Conservation (phyloP, 2,888 invertebrate species). For the Creontiades dilutus region DNA sequence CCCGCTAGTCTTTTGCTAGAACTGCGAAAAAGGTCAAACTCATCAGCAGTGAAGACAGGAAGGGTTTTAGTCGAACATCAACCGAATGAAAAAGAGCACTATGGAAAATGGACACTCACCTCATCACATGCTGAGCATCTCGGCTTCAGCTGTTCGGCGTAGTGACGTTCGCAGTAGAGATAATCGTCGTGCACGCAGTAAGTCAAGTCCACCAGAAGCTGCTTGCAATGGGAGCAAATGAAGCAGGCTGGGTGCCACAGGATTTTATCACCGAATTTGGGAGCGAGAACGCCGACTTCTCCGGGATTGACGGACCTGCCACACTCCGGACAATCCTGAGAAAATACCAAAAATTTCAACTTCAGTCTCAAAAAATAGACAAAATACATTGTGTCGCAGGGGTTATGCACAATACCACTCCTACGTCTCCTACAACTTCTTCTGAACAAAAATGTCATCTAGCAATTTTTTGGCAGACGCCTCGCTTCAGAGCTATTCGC, state of each 20-base stretch:
- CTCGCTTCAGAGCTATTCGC: too few species aligned
- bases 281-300: slow-evolving; percentile 91
- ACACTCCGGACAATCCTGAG: slow-evolving; percentile 91
- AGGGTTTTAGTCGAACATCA: slow-evolving; percentile 22
- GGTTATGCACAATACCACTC: too few species aligned
- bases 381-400: neutral
- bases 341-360: slow-evolving; percentile 75
- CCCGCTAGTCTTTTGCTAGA: too few species aligned
- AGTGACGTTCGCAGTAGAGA: slow-evolving; percentile 96
- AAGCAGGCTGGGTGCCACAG: slow-evolving; percentile 97
- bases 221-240: slow-evolving; percentile 91
- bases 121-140: slow-evolving; percentile 98
- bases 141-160: slow-evolving; percentile 96
- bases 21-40: slow-evolving; percentile 51
- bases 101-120: slow-evolving; percentile 81
- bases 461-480: too few species aligned
- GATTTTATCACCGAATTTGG: slow-evolving; percentile 87
- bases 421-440: too few species aligned
- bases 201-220: slow-evolving; percentile 96
- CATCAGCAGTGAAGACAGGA: neutral
- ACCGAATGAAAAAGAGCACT: slow-evolving; percentile 16
- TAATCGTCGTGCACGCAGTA: slow-evolving; percentile 95
- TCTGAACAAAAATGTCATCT: too few species aligned
- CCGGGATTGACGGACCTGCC: slow-evolving; percentile 88
- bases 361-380: neutral